Base-by-base conservation (phyloP, 2,888 invertebrate genomes). In the Suillia variegata region DNA sequence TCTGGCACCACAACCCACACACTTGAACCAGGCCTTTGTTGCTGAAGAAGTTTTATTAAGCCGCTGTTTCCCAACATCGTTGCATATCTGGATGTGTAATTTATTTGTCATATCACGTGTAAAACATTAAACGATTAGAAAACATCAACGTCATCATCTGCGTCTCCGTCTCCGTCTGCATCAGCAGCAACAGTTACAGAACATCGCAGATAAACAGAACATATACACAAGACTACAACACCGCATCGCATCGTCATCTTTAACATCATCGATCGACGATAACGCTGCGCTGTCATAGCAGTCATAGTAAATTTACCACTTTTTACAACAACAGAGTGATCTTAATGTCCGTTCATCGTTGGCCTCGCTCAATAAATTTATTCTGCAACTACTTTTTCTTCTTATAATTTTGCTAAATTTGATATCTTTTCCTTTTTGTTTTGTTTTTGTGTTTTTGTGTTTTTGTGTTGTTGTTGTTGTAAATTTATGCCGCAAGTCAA, bases 31-130 rank as follows among this genome's bases (percentile, higher is more conserved):
- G n/a, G n/a, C n/a, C n/a, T n/a, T n/a, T n/a, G n/a, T n/a, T n/a
- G n/a, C n/a, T n/a, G n/a, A n/a, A n/a, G n/a, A 67, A 67, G 63
- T 73, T 72, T 71, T 72, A 72, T 74, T 72, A 74, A 72, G 72
- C 73, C 74, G 71, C n/a, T n/a, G n/a, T n/a, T n/a, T n/a, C n/a
- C n/a, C n/a, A n/a, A n/a, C n/a, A n/a, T 12, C n/a, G 38, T 38
- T 53, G 60, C 26, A 59, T 61, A 65, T 71, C 66, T 65, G 74
- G 62, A 70, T 77, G 77, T 78, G 78, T 75, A 79, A 78, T 78
- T 78, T 80, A 78, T 80, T 78, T 80, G 79, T 79, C 79, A 77
- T 78, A 80, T 77, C 75, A 78, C 74, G 79, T 79, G 79, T 78
- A 78, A 76, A 78, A 80, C 79, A 78, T 78, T 77, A 73, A 75